These are phyloP conservation scores for Arvicanthis niloticus DNA, from an alignment of 2,113 vertebrate species.

Conservation along the genomic window DNA sequence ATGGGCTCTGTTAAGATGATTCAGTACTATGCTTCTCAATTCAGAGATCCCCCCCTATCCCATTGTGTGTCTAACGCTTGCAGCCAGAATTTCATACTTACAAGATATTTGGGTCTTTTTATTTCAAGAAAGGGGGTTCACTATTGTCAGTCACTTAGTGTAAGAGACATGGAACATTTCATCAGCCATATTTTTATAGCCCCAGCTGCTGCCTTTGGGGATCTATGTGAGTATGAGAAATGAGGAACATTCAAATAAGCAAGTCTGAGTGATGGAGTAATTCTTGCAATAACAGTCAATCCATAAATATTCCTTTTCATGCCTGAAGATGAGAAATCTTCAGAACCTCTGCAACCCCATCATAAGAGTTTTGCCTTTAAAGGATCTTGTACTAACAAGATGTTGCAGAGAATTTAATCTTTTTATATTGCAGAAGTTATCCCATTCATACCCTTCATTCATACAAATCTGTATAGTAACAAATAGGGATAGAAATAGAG, in stretches of 20 bases:
- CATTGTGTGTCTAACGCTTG: neutral
- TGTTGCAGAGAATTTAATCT: neutral
- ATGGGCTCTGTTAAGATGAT: neutral
- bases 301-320: neutral
- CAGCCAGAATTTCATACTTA: neutral
- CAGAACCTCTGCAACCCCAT: neutral
- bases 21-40: neutral
- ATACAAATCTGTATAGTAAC: neutral
- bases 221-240: neutral
- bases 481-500: conserved; percentile 11
- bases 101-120: neutral
- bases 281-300: neutral
- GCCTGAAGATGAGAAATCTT: neutral
- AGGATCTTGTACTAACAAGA: neutral
- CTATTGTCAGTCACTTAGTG: neutral
- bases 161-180: neutral
- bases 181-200: neutral
- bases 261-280: conserved; percentile 44
- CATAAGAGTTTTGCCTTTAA: neutral
- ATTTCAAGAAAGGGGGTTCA: conserved; percentile 7
- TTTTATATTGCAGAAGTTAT: neutral
- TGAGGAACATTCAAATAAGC: neutral
- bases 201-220: neutral
- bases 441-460: conserved; percentile 10
- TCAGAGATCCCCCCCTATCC: neutral